A percentile compares a stretch with the other conserved stretches of the same genome.
Evolutionary conservation across 2,113 vertebrate species (phyloP).

Genomic region (Elanoides forficatus): DNA sequence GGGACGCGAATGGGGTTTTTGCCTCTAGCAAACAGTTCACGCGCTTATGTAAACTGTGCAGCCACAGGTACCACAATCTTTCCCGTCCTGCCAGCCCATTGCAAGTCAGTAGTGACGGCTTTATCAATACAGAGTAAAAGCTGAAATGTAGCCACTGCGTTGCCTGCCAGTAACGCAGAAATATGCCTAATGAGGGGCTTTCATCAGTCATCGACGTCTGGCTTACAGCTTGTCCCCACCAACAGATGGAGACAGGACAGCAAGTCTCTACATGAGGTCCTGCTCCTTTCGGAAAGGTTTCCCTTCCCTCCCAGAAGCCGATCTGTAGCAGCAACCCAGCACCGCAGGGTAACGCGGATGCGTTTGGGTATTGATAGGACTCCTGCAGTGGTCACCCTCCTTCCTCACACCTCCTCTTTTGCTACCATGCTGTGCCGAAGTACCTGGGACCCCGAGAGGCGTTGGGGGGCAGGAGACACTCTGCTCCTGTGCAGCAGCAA

Average conservation of each 20-base stretch:
- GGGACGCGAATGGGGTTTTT: not conserved
- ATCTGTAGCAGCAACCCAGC: not conserved
- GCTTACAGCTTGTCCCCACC: not conserved
- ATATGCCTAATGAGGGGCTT: not conserved
- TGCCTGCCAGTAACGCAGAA: not conserved
- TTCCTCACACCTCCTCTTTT: not conserved
- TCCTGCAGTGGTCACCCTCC: not conserved
- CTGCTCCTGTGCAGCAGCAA: not conserved
- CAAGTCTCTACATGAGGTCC: not conserved
- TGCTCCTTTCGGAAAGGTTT: not conserved
- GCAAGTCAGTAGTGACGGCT: not conserved
- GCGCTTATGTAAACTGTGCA: not conserved
- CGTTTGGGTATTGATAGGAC: not conserved
- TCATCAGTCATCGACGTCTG: accelerated
- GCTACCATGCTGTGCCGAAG: accelerated
- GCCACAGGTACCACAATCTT: accelerated
- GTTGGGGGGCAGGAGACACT: not conserved
- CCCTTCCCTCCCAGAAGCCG: not conserved
- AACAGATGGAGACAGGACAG: not conserved
- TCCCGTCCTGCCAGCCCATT: not conserved
- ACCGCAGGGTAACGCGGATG: not conserved
- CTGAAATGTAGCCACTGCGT: not conserved
- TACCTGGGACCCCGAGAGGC: not conserved
- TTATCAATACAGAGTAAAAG: not conserved
- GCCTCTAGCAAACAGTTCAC: not conserved